Percentiles rank a stretch among this genome's conserved stretches.
These are phyloP conservation scores for Microctonus aethiopoides DNA, from an alignment of 2,888 invertebrate species.

Conservation along the genomic window DNA sequence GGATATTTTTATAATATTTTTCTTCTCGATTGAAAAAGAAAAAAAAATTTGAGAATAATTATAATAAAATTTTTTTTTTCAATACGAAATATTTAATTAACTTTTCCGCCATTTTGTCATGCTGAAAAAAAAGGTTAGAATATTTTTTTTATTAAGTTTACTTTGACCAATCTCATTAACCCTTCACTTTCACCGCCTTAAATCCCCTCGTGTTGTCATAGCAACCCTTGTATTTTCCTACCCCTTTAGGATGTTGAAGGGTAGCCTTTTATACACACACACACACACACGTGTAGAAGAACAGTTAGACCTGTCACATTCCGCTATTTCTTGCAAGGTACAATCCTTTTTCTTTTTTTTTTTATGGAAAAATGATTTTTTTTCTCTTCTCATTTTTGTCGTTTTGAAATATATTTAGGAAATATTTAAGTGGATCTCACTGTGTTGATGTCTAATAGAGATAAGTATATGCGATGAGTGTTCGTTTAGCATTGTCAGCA, in stretches of 20 bases:
- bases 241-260: background rate
- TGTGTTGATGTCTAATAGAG: background rate
- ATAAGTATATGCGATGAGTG: background rate
- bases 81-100: too few relatives aligned
- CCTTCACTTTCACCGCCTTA: slow-evolving; percentile 4
- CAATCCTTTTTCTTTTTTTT: background rate
- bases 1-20: too few relatives aligned
- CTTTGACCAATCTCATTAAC: slow-evolving; percentile 10
- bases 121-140: too few relatives aligned
- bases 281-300: too few relatives aligned
- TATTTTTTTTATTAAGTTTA: too few relatives aligned
- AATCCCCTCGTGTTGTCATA: background rate
- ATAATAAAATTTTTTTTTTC: too few relatives aligned
- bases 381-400: background rate
- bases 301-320: background rate
- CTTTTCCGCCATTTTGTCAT: too few relatives aligned
- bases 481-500: background rate
- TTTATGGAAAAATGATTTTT: background rate
- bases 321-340: background rate
- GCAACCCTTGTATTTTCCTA: background rate
- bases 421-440: background rate
- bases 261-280: background rate
- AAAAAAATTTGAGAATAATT: too few relatives aligned
- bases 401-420: background rate
- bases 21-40: too few relatives aligned